These are phyloP conservation scores for Cataglyphis cursor DNA, from an alignment of 2,888 invertebrate genomes.

Conservation along the genomic window DNA sequence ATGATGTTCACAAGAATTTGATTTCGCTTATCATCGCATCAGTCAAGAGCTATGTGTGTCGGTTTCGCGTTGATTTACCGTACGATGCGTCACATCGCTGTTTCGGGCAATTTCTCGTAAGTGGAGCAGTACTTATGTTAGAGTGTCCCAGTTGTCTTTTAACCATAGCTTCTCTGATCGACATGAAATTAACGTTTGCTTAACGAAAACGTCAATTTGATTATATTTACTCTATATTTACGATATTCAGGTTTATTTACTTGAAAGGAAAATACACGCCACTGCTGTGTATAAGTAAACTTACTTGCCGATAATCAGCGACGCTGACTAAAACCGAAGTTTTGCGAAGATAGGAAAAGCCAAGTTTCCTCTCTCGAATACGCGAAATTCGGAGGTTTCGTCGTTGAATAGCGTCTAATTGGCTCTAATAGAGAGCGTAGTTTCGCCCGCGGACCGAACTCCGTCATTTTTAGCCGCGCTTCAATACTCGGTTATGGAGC, in stretches of 20 bases:
- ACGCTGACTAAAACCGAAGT: constrained; percentile 65
- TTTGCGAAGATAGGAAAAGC: constrained; percentile 61
- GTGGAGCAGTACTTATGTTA: constrained; percentile 25
- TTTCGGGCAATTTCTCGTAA: constrained; percentile 47
- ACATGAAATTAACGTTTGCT: constrained; percentile 6
- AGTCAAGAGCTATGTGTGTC: constrained; percentile 62
- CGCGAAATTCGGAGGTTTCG: constrained; percentile 62
- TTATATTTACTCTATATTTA: neutral
- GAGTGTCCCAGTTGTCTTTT: constrained; percentile 42
- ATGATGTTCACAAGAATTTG: constrained; percentile 67
- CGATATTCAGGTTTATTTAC: neutral
- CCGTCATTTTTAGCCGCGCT: constrained; percentile 60
- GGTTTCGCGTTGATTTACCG: constrained; percentile 62
- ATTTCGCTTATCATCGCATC: constrained; percentile 66
- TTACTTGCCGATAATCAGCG: constrained; percentile 66
- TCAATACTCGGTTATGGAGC: constrained; percentile 52
- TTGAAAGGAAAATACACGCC: constrained; percentile 33
- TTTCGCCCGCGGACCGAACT: constrained; percentile 46
- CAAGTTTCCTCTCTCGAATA: constrained; percentile 59
- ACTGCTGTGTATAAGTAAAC: constrained; percentile 61
- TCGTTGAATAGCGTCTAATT: constrained; percentile 74
- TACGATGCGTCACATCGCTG: constrained; percentile 63
- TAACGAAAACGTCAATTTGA: neutral
- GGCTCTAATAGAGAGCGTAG: constrained; percentile 58
- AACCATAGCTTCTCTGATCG: constrained; percentile 1